Base-by-base conservation (phyloP, 1,140 invertebrate genomes). In the Melitaea cinxia region DNA sequence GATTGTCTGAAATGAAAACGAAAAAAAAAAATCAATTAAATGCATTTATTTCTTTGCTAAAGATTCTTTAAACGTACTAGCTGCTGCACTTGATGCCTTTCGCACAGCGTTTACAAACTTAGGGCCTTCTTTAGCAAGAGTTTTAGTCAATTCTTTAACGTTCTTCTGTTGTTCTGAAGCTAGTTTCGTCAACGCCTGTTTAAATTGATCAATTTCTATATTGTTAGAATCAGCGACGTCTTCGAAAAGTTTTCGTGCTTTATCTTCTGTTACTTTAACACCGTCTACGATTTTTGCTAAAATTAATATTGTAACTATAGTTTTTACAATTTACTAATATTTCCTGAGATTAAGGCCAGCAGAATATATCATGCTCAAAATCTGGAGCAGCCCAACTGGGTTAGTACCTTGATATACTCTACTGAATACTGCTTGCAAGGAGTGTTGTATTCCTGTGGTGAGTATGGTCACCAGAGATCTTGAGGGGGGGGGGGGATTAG, bases 251-350 rank as follows among this genome's bases (percentile, higher is more conserved):
- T 68, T 60, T 0, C 73, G 69, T 0, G 70, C 77, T 37, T 79
- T 79, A 0, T 70, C 68, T 37, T 85, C 78, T 0, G 68, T 55
- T 15, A 72, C 72, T 65, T 83, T 75, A 0, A 65, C 42, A 4
- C 57, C 37, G 15, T 81, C 80, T 12, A 82, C 72, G 1, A 85
- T 60, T 69, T 85, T 77, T 10, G 75, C 80, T 82, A 61, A 3
- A 70, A 72, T 19, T 21, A 42, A 39, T 14, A 39, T 39, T 7
- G 14, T 14, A 14, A 10, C 5, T 3, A 14, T 15, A 5, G 14
- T 2, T 39, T 7, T 1, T 39, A 4, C n/a, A n/a, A n/a, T n/a
- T n/a, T n/a, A n/a, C n/a, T n/a, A n/a, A n/a, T n/a, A n/a, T n/a
- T n/a, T n/a, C n/a, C n/a, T n/a, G n/a, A n/a, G n/a, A n/a, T n/a